A percentile compares a stretch with the other conserved stretches of the same genome.
Evolutionary conservation across 2,113 vertebrate species (phyloP).

Genomic region (Paraplagusia blochii): DNA sequence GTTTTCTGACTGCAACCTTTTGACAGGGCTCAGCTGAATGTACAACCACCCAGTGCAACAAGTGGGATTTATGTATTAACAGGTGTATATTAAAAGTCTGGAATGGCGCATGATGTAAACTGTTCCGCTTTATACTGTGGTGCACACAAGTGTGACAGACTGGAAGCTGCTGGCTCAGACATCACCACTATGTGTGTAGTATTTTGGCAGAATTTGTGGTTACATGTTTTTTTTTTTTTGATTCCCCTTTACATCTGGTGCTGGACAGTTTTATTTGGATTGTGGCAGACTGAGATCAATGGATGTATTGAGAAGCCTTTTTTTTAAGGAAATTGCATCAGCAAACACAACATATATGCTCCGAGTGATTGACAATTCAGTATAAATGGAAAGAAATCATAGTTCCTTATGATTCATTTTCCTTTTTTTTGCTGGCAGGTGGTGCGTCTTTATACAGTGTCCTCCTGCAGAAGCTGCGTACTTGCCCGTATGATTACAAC

Average conservation of each 20-base stretch:
- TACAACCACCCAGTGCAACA: conserved; percentile 42
- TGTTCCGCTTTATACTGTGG: conserved; percentile 57
- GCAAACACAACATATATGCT: conserved; percentile 17
- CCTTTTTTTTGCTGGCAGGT: background rate
- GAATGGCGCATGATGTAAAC: conserved; percentile 64
- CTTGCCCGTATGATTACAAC: conserved; percentile 28
- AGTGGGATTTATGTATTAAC: conserved; percentile 63
- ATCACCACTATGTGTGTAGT: conserved; percentile 53
- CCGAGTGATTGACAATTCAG: conserved; percentile 31
- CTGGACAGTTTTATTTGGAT: conserved; percentile 62
- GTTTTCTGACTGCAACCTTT: conserved; percentile 34
- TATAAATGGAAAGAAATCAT: conserved; percentile 23
- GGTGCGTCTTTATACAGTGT: conserved; percentile 4
- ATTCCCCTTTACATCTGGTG: conserved; percentile 53
- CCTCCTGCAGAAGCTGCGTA: conserved; percentile 11
- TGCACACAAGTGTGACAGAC: conserved; percentile 37
- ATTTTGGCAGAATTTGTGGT: conserved; percentile 45
- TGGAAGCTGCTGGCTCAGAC: conserved; percentile 51
- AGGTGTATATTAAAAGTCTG: conserved; percentile 65
- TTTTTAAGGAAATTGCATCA: conserved; percentile 44
- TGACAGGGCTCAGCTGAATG: conserved; percentile 33
- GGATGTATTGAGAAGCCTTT: conserved; percentile 48
- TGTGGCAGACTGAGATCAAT: conserved; percentile 56
- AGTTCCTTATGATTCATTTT: conserved; percentile 1
- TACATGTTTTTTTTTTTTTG: conserved; percentile 32